These are phyloP conservation scores for Nephrotoma guestfalica DNA, from an alignment of 2,888 invertebrate genomes.

Conservation along the genomic window DNA sequence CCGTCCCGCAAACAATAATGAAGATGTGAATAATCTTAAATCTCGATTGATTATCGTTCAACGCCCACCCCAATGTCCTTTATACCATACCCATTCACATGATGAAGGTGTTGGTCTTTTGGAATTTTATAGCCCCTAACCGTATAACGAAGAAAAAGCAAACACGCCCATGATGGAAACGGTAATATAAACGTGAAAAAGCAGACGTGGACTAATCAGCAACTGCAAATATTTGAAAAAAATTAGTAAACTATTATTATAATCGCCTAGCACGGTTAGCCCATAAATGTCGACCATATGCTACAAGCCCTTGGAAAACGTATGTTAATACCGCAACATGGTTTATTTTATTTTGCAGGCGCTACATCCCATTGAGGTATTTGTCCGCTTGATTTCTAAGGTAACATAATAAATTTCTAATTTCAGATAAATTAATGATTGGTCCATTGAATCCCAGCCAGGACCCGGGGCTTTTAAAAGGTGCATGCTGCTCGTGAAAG, in stretches of 20 bases:
- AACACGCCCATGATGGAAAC: conserved; percentile 56
- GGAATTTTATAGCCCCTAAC: conserved; percentile 30
- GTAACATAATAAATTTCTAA: no score
- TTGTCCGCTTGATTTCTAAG: no score
- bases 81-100: conserved; percentile 28
- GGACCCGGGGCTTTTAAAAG: no score
- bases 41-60: conserved; percentile 27
- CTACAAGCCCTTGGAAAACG: no score
- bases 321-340: no score
- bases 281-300: no score
- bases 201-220: conserved; percentile 45
- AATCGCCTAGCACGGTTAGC: conserved; percentile 48
- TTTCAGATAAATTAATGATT: no score
- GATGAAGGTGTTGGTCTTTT: conserved; percentile 35
- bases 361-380: no score
- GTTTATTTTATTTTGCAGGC: no score
- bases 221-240: conserved; percentile 49
- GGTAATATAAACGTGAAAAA: conserved; percentile 48
- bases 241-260: conserved; percentile 47
- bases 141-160: conserved; percentile 44
- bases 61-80: conserved; percentile 29
- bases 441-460: no score
- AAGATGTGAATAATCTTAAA: conserved; percentile 23
- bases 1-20: conserved; percentile 21
- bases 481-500: no score